A percentile compares a stretch with the other conserved stretches of the same genome.
Conservation (phyloP, 1,140 invertebrate genomes). For the Dufourea novaeangliae region DNA sequence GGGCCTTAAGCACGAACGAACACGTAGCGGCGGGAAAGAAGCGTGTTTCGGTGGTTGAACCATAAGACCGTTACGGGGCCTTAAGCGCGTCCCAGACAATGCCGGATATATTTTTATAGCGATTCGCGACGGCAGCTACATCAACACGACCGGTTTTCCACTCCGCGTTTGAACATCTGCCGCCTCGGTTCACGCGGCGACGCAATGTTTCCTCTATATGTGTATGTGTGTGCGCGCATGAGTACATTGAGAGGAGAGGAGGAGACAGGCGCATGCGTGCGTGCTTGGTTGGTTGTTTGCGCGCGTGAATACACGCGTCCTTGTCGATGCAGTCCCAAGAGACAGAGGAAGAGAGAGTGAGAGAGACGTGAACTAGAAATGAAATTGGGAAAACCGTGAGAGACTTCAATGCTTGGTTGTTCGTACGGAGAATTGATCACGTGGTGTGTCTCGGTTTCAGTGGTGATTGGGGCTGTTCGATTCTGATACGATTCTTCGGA, state of each 20-base stretch:
- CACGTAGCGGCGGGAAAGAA: conserved; percentile 55
- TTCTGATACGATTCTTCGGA: no score
- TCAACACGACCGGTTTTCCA: conserved; percentile 82
- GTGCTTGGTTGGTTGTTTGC: no score
- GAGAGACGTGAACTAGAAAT: neutral
- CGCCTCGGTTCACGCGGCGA: conserved; percentile 68
- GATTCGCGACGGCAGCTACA: conserved; percentile 81
- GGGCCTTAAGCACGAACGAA: conserved; percentile 62
- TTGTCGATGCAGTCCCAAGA: conserved; percentile 26
- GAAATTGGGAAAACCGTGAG: conserved; percentile 29
- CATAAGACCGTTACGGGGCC: conserved; percentile 75
- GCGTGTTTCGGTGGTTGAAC: conserved; percentile 47
- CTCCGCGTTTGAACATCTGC: conserved; percentile 80
- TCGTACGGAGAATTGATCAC: neutral
- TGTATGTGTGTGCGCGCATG: no score
- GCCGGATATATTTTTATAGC: conserved; percentile 82
- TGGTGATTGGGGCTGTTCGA: no score
- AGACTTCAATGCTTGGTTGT: neutral
- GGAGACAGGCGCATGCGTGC: conserved; percentile 10
- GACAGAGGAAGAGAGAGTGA: no score
- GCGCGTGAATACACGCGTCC: conserved; percentile 54
- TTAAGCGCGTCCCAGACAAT: conserved; percentile 76
- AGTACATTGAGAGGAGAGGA: no score
- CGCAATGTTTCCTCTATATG: conserved; percentile 17
- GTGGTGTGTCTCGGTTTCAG: neutral